Evolutionary conservation across 2,113 vertebrate genomes (phyloP), one percentile per base, ranked within the genome.

Genomic region (Vombatus ursinus): DNA sequence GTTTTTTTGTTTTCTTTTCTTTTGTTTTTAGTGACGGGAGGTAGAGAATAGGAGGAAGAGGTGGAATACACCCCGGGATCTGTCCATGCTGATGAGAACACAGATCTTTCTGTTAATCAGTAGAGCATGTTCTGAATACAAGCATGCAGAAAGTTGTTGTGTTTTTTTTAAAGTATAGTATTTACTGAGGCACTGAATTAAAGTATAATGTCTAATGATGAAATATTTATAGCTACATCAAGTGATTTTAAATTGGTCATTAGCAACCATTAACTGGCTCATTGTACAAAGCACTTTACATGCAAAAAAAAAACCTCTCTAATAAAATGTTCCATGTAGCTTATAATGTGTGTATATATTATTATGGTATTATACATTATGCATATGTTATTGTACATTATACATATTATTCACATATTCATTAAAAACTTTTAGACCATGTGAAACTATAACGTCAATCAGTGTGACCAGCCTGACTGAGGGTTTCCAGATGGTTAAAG

Each of bases 251-350:
- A 96, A 91, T 4, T 50, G 68, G 53, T 89, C 47, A 95, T 94
- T 93, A 96, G 90, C 94, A 61, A 53, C 37, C 48, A 94, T 95
- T 92, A 95, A 61, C 44, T 93, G n/a, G 16, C n/a, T 89, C 94
- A 90, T 84, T 95, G 37, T 93, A 68, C 90, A 53, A 97, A 28
- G 53, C 2, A 24, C 23, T 47, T 23, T 94, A 28, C 16, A 93
- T 93, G 52, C 24, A 54, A 90, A 84, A 44, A 95, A 44, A 31
- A 49, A 49, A n/a, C n/a, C 52, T 6, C 14, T 28, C 54, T n/a
- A 8, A 52, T 47, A 90, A 54, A 93, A 93, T 47, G 23, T 77
- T 61, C n/a, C 24, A 92, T 23, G n/a, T 47, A 19, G 1, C n/a
- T 95, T 25, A 93, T 8, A 2, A 95, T 90, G 84, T 92, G 7